These are phyloP conservation scores for Drosophila punjabiensis DNA, from an alignment of 1,140 invertebrate species.

Conservation along the genomic window DNA sequence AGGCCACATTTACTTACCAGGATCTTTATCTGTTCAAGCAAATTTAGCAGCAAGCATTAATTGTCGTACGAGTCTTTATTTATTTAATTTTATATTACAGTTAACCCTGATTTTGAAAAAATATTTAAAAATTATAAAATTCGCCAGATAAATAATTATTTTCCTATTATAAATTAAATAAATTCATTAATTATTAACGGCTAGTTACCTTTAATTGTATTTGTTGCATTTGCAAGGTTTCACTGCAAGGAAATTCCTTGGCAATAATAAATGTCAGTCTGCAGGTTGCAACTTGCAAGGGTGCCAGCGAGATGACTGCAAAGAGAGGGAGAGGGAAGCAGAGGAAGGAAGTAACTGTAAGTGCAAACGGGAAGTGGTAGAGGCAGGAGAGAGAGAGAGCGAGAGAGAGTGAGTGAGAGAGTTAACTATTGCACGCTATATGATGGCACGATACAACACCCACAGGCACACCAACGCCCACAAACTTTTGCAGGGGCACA, in stretches of 20 bases:
- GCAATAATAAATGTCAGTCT: conserved; percentile 5
- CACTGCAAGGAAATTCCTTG: conserved; percentile 14
- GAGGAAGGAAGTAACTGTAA: conserved; percentile 14
- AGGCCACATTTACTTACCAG: too few relatives aligned
- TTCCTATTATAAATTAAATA: not conserved
- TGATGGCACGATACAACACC: conserved; percentile 28
- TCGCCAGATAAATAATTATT: not conserved
- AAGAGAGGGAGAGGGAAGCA: not conserved
- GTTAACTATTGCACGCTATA: conserved; percentile 23
- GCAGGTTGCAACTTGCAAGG: conserved; percentile 18
- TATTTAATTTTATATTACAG: too few relatives aligned
- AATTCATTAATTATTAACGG: not conserved
- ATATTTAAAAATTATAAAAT: not conserved
- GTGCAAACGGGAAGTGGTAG: conserved; percentile 1
- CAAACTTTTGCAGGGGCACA: conserved; percentile 35
- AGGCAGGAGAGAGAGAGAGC: not conserved
- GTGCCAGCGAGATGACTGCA: not conserved
- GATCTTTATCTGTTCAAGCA: not conserved
- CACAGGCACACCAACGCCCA: conserved; percentile 31
- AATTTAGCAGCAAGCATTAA: too few relatives aligned
- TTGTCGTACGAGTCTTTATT: too few relatives aligned
- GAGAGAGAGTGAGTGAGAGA: conserved; percentile 2
- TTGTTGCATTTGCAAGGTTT: conserved; percentile 8
- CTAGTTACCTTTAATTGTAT: not conserved
- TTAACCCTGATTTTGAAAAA: too few relatives aligned